Base-by-base conservation (phyloP, 2,113 vertebrate species). In the Nibea coibor region DNA sequence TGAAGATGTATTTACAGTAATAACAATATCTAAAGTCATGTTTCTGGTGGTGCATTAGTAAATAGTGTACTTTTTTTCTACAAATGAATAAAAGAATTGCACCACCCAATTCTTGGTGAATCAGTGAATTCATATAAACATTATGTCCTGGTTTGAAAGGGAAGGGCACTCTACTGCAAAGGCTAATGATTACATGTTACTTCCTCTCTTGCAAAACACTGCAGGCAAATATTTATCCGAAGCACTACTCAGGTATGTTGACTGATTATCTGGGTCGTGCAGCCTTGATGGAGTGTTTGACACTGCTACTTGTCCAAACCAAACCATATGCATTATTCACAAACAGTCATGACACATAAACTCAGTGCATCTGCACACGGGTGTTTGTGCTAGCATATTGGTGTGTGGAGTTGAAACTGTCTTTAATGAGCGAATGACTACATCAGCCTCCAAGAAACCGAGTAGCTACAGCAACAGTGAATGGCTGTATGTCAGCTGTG, bases 201-300 rank as follows among this genome's bases (percentile, higher is more conserved):
- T 82, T 90, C 80, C 84, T 80, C 75, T 69, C 35, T 81, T 85
- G 66, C 61, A 63, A 80, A 83, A 86, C 81, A 63, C 57, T 51
- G 28, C 19, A 64, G 5, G 69, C 69, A 91, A 92, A 91, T 86
- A 90, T 90, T 90, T 90, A 90, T 83, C 35, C 35, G 10, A 24
- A 81, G 51, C 63, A 72, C 70, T 48, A 84, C 82, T 79, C 76
- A 81, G 70, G 67, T 81, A 64, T 61, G 71, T 62, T 61, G 73
- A 83, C 67, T 6, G 35, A 69, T 68, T 65, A 57, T 75, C 53
- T 57, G 50, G 31, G 35, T n/a, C 3, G 24, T 61, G 51, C 31
- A 51, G 45, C 58, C 31, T 76, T 26, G 53, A 1, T 35, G 19
- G 28, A 61, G 39, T 80, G 63, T 61, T 71, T 67, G 43, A 83